Conservation (phyloP, 2,888 invertebrate species). For the Timandra comae region DNA sequence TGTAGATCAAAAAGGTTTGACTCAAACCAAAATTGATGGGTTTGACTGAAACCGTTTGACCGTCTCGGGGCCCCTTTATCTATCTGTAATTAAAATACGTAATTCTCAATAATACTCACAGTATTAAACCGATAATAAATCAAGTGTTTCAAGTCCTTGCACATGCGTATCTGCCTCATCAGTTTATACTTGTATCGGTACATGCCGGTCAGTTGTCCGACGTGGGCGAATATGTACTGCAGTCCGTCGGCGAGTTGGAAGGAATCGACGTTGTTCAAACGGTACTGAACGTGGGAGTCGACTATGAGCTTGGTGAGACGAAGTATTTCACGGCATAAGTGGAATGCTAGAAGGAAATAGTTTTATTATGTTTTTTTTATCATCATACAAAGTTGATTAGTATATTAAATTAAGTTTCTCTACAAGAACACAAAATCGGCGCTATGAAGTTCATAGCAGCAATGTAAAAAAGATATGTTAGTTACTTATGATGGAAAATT, state of each 20-base stretch:
- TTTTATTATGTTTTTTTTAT: too few species aligned
- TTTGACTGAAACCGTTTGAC: too few species aligned
- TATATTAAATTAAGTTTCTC: too few species aligned
- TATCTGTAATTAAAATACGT: too few species aligned
- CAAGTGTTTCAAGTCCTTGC: slow-evolving; percentile 99
- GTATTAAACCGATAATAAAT: slow-evolving; percentile 99
- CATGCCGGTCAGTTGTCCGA: slow-evolving; percentile 99
- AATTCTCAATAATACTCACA: slow-evolving; percentile 80
- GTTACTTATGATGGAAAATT: too few species aligned
- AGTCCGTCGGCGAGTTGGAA: slow-evolving; percentile 98
- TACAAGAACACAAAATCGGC: too few species aligned
- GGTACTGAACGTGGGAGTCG: slow-evolving; percentile 99
- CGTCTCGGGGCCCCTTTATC: too few species aligned
- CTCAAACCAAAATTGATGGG: too few species aligned
- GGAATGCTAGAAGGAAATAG: slow-evolving; percentile 89
- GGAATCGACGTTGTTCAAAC: slow-evolving; percentile 99
- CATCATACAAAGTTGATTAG: too few species aligned
- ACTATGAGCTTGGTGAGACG: slow-evolving; percentile 99
- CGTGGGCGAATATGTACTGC: slow-evolving; percentile 99
- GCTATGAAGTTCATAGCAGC: too few species aligned
- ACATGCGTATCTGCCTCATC: slow-evolving; percentile 99
- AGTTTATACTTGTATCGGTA: slow-evolving; percentile 99
- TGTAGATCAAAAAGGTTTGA: too few species aligned
- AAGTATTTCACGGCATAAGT: slow-evolving; percentile 98
- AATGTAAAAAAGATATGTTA: too few species aligned